Evolutionary conservation across 2,797 vertebrate species (phyloP).

Genomic region (Peromyscus attwateri): DNA sequence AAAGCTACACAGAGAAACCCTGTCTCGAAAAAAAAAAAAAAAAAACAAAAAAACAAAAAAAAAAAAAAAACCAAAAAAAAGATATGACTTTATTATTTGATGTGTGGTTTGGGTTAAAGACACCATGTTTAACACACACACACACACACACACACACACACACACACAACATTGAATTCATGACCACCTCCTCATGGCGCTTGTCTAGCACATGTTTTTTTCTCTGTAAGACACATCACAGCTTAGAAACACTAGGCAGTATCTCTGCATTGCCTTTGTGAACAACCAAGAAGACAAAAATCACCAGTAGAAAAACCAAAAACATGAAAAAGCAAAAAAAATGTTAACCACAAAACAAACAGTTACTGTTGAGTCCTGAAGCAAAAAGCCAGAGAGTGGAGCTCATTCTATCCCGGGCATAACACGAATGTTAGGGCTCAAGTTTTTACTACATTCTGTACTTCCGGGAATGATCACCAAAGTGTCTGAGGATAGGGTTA

Average conservation of each 20-base stretch:
- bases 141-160: neutral
- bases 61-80: too few species aligned
- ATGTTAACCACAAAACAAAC: neutral
- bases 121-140: neutral
- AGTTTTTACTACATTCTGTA: neutral
- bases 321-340: neutral
- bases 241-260: neutral
- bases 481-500: rapidly evolving
- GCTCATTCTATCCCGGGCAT: neutral
- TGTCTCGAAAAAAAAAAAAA: too few species aligned
- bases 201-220: rapidly evolving
- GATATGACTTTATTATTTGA: neutral
- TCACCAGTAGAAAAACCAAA: neutral
- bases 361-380: neutral
- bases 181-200: rapidly evolving
- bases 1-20: too few species aligned
- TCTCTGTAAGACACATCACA: too few species aligned
- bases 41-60: too few species aligned
- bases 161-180: neutral
- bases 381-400: rapidly evolving
- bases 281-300: neutral
- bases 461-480: rapidly evolving
- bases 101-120: neutral
- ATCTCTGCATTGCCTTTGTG: neutral
- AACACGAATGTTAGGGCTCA: rapidly evolving